Percentiles rank a stretch among this genome's conserved stretches.
phyloP scores from a whole-genome alignment of 2,113 vertebrate species.

The Larimichthys polyactis region DNA sequence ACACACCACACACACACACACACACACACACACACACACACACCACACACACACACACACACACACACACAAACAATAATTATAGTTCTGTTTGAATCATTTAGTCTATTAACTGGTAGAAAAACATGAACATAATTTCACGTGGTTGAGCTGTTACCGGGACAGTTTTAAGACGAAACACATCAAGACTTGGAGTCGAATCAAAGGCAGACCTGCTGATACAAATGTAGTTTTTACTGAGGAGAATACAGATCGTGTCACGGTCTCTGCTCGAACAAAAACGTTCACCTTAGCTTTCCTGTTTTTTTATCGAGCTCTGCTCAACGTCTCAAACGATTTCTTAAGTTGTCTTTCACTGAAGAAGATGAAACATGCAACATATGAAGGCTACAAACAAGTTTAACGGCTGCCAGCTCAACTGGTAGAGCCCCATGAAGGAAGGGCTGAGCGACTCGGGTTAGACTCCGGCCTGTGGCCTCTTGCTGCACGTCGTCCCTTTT shows the following conservation, averaged over 20 bases:
- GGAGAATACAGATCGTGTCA: background rate
- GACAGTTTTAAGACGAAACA: conserved; percentile 60
- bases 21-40: conserved; percentile 10
- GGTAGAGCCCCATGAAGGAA: too few species aligned
- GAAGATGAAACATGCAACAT: background rate
- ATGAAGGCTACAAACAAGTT: background rate
- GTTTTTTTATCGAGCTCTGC: too few species aligned
- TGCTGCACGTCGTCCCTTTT: too few species aligned
- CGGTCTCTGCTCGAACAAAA: background rate
- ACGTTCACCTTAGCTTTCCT: background rate
- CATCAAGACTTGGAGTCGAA: conserved; percentile 13
- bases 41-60: background rate
- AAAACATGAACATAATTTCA: too few species aligned
- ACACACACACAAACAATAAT: too few species aligned
- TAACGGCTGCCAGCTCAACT: too few species aligned
- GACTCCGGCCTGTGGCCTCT: too few species aligned
- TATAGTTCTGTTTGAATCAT: too few species aligned
- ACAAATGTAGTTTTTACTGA: background rate
- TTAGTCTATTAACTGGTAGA: too few species aligned
- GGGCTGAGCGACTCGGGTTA: too few species aligned
- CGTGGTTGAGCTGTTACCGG: conserved; percentile 29
- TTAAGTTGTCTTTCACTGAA: background rate
- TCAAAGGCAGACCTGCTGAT: conserved; percentile 19
- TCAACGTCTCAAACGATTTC: background rate
- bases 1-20: conserved; percentile 29